Conservation (phyloP, 2,797 vertebrate species). For the Vireo griseus region DNA sequence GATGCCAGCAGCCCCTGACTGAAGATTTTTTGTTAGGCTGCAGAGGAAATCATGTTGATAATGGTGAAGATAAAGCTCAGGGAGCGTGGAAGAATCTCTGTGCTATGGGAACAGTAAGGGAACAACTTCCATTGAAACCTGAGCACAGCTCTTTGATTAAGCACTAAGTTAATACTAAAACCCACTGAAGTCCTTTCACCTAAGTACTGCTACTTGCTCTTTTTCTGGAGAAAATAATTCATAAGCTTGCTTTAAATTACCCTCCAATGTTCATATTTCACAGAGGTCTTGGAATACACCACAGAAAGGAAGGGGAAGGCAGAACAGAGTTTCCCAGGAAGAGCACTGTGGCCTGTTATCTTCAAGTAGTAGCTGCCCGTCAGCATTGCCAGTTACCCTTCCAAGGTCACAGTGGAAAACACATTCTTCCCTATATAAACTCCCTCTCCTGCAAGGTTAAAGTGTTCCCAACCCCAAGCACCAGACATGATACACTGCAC, state of each 20-base stretch:
- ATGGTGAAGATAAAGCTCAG: background rate
- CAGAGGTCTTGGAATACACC: background rate
- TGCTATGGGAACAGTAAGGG: background rate
- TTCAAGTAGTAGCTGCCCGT: background rate
- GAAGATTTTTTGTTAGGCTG: background rate
- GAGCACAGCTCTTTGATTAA: background rate
- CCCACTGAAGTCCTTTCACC: background rate
- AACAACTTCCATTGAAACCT: background rate
- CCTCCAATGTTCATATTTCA: background rate
- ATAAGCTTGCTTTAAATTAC: background rate
- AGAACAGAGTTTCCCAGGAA: background rate
- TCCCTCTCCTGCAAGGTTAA: background rate
- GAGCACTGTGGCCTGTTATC: background rate
- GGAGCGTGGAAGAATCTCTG: background rate
- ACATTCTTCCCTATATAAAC: background rate
- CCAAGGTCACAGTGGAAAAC: background rate
- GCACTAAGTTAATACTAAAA: background rate
- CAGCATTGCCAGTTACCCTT: background rate
- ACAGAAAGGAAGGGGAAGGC: background rate
- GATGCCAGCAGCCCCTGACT: background rate
- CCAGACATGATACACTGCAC: background rate
- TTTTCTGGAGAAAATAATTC: background rate
- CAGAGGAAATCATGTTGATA: rapidly evolving
- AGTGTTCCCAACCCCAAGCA: background rate
- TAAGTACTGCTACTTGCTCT: background rate